phyloP scores from a whole-genome alignment of 2,888 invertebrate species.

The Drosophila conformis region DNA sequence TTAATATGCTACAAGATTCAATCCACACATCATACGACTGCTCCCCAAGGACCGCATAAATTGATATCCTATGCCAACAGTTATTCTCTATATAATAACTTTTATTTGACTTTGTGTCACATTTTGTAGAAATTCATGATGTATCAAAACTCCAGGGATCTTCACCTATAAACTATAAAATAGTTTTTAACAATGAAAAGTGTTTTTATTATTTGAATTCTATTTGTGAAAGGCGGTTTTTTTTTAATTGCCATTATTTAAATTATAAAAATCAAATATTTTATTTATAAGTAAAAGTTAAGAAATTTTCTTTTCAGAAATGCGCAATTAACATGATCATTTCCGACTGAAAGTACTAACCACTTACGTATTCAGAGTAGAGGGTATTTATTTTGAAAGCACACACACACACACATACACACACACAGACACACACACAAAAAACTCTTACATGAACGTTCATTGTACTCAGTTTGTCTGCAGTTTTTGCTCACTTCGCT shows the following conservation, averaged over 20 bases:
- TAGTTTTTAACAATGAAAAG: background rate
- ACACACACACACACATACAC: background rate
- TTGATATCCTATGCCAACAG: conserved; percentile 8
- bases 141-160: background rate
- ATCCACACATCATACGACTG: conserved; percentile 1
- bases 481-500: conserved; percentile 18
- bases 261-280: background rate
- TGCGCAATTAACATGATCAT: background rate
- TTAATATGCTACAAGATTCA: conserved; percentile 31
- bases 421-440: background rate
- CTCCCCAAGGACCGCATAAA: background rate
- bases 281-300: no score
- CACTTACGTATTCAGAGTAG: background rate
- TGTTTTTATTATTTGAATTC: background rate
- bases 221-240: background rate
- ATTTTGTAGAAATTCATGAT: background rate
- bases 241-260: background rate
- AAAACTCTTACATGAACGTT: background rate
- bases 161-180: background rate
- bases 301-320: background rate
- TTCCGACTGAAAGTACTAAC: background rate
- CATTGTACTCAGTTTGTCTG: conserved; percentile 40
- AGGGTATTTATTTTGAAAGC: conserved; percentile 22
- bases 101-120: background rate
- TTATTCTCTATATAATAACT: background rate